Percentiles rank a stretch among this genome's conserved stretches.
phyloP scores from a whole-genome alignment of 2,797 vertebrate species.

The Spinus pinus region DNA sequence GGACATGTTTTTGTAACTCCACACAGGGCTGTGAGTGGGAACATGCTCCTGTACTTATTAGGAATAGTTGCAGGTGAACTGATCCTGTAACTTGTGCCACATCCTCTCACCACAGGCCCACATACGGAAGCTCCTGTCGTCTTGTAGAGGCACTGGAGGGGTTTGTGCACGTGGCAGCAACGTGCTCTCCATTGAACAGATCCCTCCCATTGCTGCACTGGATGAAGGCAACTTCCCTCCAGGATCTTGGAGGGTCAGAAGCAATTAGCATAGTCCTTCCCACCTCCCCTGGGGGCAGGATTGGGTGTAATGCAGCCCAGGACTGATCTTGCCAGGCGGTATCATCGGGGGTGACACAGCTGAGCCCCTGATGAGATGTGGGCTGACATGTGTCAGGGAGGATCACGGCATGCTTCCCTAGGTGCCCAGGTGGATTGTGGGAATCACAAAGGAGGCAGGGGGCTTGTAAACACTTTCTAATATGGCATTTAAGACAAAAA shows the following conservation, averaged over 20 bases:
- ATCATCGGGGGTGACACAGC: conserved; percentile 67
- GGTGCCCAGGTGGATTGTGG: conserved; percentile 50
- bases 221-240: background rate
- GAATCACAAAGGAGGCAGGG: background rate
- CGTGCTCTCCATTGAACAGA: background rate
- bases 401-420: conserved; percentile 47
- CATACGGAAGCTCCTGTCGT: background rate
- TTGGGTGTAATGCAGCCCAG: conserved; percentile 61
- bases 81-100: accelerated
- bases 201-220: accelerated
- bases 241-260: conserved; percentile 16
- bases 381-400: conserved; percentile 68
- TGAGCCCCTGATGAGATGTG: conserved; percentile 67
- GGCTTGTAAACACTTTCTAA: conserved; percentile 47
- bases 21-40: background rate
- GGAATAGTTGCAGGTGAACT: background rate
- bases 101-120: accelerated
- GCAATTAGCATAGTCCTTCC: conserved; percentile 47
- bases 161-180: accelerated
- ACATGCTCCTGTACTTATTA: background rate
- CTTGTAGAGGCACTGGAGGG: background rate
- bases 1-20: background rate
- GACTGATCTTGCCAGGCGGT: conserved; percentile 32
- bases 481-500: conserved; percentile 63
- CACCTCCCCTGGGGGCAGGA: conserved; percentile 11